phyloP scores from a whole-genome alignment of 2,888 invertebrate species.

The Siphonodentalium dalli region DNA sequence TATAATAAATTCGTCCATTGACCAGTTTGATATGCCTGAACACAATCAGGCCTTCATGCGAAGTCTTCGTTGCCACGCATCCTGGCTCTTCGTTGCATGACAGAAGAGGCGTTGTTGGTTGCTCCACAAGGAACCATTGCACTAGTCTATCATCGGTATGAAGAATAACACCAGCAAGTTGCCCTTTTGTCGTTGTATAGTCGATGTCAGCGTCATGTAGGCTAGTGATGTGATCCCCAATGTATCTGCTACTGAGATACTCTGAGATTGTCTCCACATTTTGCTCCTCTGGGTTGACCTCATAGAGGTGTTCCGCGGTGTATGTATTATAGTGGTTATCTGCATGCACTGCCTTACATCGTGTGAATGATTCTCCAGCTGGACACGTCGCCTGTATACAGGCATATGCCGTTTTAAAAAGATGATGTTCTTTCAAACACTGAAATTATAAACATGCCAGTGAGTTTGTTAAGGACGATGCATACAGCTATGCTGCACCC shows the following conservation, averaged over 20 bases:
- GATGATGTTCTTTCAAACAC: too few relatives aligned
- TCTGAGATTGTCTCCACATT: too few relatives aligned
- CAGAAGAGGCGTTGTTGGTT: conserved; percentile 4
- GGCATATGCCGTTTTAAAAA: too few relatives aligned
- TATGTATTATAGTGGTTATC: too few relatives aligned
- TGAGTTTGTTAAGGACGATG: too few relatives aligned
- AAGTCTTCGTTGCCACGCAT: conserved; percentile 5
- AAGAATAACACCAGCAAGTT: conserved; percentile 18
- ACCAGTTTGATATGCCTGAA: conserved; percentile 6
- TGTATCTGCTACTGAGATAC: conserved; percentile 10
- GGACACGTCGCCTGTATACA: too few relatives aligned
- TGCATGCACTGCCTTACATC: too few relatives aligned
- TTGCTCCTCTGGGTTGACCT: too few relatives aligned
- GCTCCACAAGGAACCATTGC: conserved; percentile 26
- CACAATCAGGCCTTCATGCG: conserved; percentile 8
- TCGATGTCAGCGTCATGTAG: conserved; percentile 24
- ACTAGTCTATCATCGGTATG: conserved; percentile 13
- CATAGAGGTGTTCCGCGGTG: too few relatives aligned
- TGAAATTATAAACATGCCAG: too few relatives aligned
- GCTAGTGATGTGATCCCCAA: conserved; percentile 11
- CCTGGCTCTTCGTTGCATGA: conserved; percentile 4
- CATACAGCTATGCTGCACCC: too few relatives aligned
- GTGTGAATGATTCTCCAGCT: too few relatives aligned
- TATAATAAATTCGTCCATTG: conserved; percentile 5
- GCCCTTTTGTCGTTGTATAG: conserved; percentile 7